Evolutionary conservation across 2,888 invertebrate species (phyloP), one percentile per base, ranked within the genome.

Genomic region (Volucella bombylans): DNA sequence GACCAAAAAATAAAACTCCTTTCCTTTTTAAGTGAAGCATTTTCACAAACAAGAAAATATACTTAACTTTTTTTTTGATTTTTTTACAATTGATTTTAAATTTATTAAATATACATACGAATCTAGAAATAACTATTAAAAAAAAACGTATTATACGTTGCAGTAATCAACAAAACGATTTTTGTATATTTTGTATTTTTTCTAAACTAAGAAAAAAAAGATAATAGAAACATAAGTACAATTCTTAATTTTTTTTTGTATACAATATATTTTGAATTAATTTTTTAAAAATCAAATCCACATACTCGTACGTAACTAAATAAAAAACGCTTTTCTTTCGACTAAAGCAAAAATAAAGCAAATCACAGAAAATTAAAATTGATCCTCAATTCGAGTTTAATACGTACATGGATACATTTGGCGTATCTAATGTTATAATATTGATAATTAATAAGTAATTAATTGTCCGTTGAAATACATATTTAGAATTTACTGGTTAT

Each of bases 301-400:
- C n/a, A 39, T 23, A 1, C 9, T 41, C 39, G 31, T 41, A 23
- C 52, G 23, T 52, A 57, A 52, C 12, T 52, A n/a, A 41, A 39
- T 59, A 54, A 10, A 55, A 47, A 11, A 10, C 23, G 18, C 39
- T 57, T n/a, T 18, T 15, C 31, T 12, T 55, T 50, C 18, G 57
- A 39, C 15, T 2, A 41, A 39, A 67, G 49, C 8, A 65, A 49
- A 59, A 50, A 61, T 45, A 38, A 61, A 38, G 52, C 45, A 69
- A 77, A 78, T 78, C 78, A 78, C 78, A 78, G 78, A 64, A 69
- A 71, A 71, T 12, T 47, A 41, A 68, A 62, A 57, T 52, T 65
- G 4, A 65, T 64, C 72, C 62, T 59, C 39, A 68, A 59, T 71
- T 59, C 59, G 59, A 71, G 57, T 49, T 57, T 14, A 4, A 39